Conservation (phyloP, 2,113 vertebrate genomes). For the Gopherus evgoodei region DNA sequence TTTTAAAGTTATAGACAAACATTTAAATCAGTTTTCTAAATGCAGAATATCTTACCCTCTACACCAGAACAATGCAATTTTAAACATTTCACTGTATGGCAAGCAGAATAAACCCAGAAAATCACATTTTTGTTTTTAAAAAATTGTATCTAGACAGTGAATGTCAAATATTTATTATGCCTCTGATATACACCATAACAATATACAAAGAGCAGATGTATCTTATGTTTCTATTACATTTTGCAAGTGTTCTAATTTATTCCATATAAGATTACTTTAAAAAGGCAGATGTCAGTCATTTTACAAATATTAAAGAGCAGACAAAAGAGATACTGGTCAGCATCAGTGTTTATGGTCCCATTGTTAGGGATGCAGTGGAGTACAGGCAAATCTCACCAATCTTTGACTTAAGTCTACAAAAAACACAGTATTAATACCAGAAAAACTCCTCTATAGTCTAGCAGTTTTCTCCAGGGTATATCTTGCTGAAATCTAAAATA, state of each 20-base stretch:
- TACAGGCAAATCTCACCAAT: background rate
- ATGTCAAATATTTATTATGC: conserved; percentile 11
- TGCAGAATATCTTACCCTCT: conserved; percentile 17
- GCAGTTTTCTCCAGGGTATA: background rate
- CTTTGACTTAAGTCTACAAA: conserved; percentile 32
- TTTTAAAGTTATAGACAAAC: background rate
- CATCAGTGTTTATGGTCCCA: background rate
- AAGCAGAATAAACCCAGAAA: conserved; percentile 16
- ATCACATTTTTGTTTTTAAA: background rate
- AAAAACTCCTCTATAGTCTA: conserved; percentile 10
- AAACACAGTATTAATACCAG: background rate
- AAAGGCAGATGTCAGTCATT: background rate
- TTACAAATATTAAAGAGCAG: conserved; percentile 2
- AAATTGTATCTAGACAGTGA: conserved; percentile 12
- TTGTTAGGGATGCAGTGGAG: background rate
- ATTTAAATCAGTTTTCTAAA: conserved; percentile 6
- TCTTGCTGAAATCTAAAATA: conserved; percentile 49
- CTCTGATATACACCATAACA: background rate
- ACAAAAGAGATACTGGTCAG: background rate
- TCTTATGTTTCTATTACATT: conserved; percentile 10
- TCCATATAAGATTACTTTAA: conserved; percentile 16
- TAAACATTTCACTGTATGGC: conserved; percentile 36
- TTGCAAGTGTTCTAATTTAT: background rate
- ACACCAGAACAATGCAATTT: conserved; percentile 8
- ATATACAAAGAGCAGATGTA: background rate